Conservation (phyloP, 2,797 vertebrate genomes). For the Remorina albescens region DNA sequence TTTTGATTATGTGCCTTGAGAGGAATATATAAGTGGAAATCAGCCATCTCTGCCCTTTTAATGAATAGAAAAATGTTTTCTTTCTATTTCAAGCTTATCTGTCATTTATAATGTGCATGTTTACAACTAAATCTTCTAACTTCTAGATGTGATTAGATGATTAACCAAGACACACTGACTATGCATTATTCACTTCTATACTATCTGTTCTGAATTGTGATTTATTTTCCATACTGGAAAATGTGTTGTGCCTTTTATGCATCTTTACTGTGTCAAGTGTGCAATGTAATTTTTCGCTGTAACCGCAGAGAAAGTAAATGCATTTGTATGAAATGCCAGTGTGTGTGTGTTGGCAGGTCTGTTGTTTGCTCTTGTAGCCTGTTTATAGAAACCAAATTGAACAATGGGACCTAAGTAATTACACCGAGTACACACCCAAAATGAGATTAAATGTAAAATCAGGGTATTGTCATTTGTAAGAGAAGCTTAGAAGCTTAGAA, state of each 20-base stretch:
- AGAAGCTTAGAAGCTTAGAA: background rate
- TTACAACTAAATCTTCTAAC: background rate
- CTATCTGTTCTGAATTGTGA: background rate
- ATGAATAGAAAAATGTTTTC: background rate
- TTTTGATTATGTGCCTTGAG: no score
- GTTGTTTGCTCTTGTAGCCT: background rate
- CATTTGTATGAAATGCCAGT: conserved; percentile 7
- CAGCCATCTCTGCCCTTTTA: background rate
- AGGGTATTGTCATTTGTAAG: background rate
- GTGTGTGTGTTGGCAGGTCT: background rate
- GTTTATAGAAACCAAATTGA: background rate
- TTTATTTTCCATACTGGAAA: conserved; percentile 81
- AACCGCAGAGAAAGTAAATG: background rate
- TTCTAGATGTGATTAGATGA: background rate
- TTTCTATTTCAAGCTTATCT: background rate
- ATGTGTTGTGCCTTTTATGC: conserved; percentile 65
- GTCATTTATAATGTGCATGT: background rate
- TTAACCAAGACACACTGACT: background rate
- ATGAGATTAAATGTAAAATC: background rate
- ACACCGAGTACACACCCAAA: no score
- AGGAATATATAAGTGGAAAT: background rate
- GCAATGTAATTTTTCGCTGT: background rate
- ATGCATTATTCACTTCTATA: background rate
- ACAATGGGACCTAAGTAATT: background rate
- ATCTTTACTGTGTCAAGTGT: conserved; percentile 21